Evolutionary conservation across 2,888 invertebrate species (phyloP), one percentile per base, ranked within the genome.

Genomic region (Rhagophthalmus giganteus): DNA sequence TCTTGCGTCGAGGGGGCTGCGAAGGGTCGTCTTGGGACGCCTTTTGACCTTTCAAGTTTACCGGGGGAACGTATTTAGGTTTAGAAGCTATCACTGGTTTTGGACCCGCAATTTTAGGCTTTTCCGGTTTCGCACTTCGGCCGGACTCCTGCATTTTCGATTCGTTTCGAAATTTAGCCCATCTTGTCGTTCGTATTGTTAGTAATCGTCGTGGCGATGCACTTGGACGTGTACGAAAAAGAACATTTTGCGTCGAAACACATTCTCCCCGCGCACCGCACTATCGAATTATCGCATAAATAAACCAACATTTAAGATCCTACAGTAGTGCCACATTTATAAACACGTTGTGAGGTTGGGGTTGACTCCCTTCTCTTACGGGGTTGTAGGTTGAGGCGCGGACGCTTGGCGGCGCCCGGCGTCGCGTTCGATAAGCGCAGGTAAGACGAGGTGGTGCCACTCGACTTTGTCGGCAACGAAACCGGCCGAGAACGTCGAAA

Each of bases 11-110:
- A 1, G 15, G n/a, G 6, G 30, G 6, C 10, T 38, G 45, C 2
- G 46, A 24, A 8, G 16, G 5, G 5, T 51, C 35, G 6, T 42
- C 38, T 14, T 41, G 41, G 2, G 25, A 2, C 11, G 20, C 10
- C 42, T 55, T 60, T 59, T 65, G 42, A 59, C 32, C 44, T 56
- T 66, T 66, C 37, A 68, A 58, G 60, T 72, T 72, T 28, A 75
- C 72, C 10, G 77, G 77, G 39, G 77, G 76, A 3, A 77, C 72
- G 60, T 68, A 72, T 58, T 72, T 74, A 2, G 77, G 77, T 57
- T 76, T 76, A 2, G 69, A 64, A 6, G 75, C 73, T 26, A 74
- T 69, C 34, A 60, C 62, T 10, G 74, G 74, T 62, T 76, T 76
- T 8, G 73, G 72, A 39, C 72, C 67, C 42, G 69, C 59, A 33